Evolutionary conservation across 2,888 invertebrate species (phyloP).

Genomic region (Tachina lurida): DNA sequence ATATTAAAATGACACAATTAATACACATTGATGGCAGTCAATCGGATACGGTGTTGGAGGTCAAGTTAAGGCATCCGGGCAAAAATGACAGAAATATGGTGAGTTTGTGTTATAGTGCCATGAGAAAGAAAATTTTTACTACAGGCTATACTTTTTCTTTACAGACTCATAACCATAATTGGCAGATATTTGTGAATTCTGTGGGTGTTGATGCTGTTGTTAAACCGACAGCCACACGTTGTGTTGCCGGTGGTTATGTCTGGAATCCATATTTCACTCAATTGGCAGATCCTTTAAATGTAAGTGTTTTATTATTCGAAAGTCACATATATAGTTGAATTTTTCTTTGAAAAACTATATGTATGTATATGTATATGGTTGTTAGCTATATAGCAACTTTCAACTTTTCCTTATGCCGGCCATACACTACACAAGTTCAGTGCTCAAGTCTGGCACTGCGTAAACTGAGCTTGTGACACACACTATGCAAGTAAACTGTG

Average conservation of each 20-base stretch:
- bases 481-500: too few relatives aligned
- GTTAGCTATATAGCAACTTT: background rate
- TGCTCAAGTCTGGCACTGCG: too few relatives aligned
- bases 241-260: conserved; percentile 94
- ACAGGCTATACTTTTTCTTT: background rate
- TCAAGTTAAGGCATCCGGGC: conserved; percentile 94
- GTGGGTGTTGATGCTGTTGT: conserved; percentile 96
- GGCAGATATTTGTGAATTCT: conserved; percentile 95
- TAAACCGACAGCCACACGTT: conserved; percentile 89
- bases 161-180: conserved; percentile 92
- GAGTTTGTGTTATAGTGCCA: conserved; percentile 73
- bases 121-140: background rate
- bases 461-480: too few relatives aligned
- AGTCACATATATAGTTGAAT: too few relatives aligned
- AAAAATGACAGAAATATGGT: conserved; percentile 91
- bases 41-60: conserved; percentile 95
- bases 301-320: conserved; percentile 81
- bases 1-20: conserved; percentile 93
- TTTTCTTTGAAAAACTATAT: background rate
- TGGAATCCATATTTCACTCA: conserved; percentile 97
- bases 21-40: conserved; percentile 93
- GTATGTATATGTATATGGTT: background rate
- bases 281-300: conserved; percentile 94
- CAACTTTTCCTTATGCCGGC: too few relatives aligned
- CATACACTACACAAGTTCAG: too few relatives aligned